Evolutionary conservation across 1,140 invertebrate species (phyloP), one percentile per base, ranked within the genome.

Genomic region (Eufriesea mexicana): DNA sequence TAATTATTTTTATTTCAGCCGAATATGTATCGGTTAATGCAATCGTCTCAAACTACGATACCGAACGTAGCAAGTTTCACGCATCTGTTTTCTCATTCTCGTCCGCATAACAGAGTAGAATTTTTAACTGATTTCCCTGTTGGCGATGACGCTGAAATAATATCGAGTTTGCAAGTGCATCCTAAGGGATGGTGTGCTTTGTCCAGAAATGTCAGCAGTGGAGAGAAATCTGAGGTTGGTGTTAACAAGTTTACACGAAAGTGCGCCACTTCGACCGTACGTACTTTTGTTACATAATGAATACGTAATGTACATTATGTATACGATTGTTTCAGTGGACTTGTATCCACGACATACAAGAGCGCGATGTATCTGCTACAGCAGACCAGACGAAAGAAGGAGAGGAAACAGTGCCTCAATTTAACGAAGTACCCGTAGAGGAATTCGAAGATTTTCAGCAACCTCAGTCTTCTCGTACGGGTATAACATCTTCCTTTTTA

Each of bases 341-440:
- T 5, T 98, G 98, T 92, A 96, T 99, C 42, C 98, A 99, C 93
- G 98, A 99, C 91, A 98, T 99, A 77, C 98, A 98, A 93, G 95
- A 96, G 59, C 91, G 94, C n/a, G 94, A 95, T 55, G 61, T 70
- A 1, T 85, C 92, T 0, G 93, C 93, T 80, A 62, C 45, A 5
- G 47, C 35, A 9, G 91, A 93, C 0, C 89, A 90, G 10, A 61
- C 88, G 10, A 91, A 91, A 28, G 95, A 95, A 85, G 94, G 91
- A 78, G 94, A 94, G 23, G 90, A 93, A 12, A 88, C 91, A 20
- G 86, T 89, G 16, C 57, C 86, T 0, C 90, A 87, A 9, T 89
- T 91, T 66, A 85, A 92, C 57, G 93, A 94, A 57, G 82, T 92
- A 2, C 71, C 90, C 0, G 85, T 93, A 1, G 92, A 93, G 5